Conservation (phyloP, 2,797 vertebrate genomes). For the Poeciliopsis gracilis region DNA sequence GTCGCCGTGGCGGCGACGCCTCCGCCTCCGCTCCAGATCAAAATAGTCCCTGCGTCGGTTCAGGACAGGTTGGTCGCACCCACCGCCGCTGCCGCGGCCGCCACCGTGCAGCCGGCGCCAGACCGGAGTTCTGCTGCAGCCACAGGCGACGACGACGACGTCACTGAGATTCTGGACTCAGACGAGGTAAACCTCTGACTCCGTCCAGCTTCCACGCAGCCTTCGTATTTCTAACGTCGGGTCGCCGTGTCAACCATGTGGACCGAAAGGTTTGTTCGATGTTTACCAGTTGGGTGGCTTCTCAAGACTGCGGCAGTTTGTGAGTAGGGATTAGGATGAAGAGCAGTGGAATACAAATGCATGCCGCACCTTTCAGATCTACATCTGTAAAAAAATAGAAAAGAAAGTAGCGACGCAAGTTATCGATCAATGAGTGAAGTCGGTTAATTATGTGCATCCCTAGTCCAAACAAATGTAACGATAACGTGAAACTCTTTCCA, state of each 20-base stretch:
- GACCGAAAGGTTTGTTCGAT: neutral
- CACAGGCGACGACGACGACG: slow-evolving; percentile 60
- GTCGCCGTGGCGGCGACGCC: slow-evolving; percentile 66
- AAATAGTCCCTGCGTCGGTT: slow-evolving; percentile 83
- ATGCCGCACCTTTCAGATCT: neutral
- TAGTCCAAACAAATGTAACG: neutral
- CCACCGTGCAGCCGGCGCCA: slow-evolving; percentile 62
- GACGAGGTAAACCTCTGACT: slow-evolving; percentile 62
- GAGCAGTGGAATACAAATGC: neutral
- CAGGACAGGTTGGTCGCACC: slow-evolving; percentile 79
- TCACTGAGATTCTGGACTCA: slow-evolving; percentile 66
- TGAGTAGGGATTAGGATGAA: neutral
- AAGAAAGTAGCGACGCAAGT: neutral
- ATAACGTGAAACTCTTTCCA: neutral
- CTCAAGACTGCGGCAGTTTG: neutral
- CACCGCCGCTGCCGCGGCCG: slow-evolving; percentile 32
- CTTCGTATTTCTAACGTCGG: neutral
- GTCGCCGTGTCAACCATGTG: neutral
- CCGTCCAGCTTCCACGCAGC: neutral
- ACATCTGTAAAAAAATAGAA: neutral
- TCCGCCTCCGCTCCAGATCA: slow-evolving; percentile 88
- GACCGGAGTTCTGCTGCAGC: slow-evolving; percentile 61
- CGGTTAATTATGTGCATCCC: no score
- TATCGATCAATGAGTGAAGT: no score
- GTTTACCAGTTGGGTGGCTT: neutral